Evolutionary conservation across 1,140 invertebrate species (phyloP).

Genomic region (Drosophila biarmipes): DNA sequence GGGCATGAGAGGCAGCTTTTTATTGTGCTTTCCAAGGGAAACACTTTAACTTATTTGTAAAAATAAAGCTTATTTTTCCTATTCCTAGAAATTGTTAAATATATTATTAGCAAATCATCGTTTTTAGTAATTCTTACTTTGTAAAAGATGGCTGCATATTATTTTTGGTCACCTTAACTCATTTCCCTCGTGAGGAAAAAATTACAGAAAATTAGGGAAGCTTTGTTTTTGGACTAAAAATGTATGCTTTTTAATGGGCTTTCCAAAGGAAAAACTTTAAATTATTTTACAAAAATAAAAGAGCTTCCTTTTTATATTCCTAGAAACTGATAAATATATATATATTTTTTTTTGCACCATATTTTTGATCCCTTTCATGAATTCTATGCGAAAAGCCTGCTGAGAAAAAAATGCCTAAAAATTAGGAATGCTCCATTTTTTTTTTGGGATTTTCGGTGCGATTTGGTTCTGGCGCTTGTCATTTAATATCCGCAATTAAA

Average conservation of each 20-base stretch:
- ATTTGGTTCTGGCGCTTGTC: constrained; percentile 69
- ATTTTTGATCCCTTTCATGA: too few species aligned
- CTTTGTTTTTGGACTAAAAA: constrained; percentile 1
- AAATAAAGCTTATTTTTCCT: neutral
- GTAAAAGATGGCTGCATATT: too few species aligned
- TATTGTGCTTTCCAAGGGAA: neutral
- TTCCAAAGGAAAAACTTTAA: neutral
- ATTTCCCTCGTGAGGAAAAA: neutral
- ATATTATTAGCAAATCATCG: too few species aligned
- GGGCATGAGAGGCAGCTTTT: too few species aligned
- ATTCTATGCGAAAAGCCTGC: too few species aligned
- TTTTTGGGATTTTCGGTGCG: constrained; percentile 22
- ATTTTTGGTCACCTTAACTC: too few species aligned
- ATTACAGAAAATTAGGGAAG: constrained; percentile 22
- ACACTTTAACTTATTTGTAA: neutral
- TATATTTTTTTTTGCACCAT: too few species aligned
- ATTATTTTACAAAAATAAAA: neutral
- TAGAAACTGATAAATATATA: too few species aligned
- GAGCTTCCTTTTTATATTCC: neutral
- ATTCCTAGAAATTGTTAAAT: constrained; percentile 9
- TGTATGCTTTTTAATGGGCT: neutral
- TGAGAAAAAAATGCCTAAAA: constrained; percentile 14
- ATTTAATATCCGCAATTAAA: constrained; percentile 84
- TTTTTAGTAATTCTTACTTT: too few species aligned
- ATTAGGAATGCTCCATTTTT: constrained; percentile 17